A percentile compares a stretch with the other conserved stretches of the same genome.
Evolutionary conservation across 2,797 vertebrate genomes (phyloP).

Genomic region (Xenopus petersii): DNA sequence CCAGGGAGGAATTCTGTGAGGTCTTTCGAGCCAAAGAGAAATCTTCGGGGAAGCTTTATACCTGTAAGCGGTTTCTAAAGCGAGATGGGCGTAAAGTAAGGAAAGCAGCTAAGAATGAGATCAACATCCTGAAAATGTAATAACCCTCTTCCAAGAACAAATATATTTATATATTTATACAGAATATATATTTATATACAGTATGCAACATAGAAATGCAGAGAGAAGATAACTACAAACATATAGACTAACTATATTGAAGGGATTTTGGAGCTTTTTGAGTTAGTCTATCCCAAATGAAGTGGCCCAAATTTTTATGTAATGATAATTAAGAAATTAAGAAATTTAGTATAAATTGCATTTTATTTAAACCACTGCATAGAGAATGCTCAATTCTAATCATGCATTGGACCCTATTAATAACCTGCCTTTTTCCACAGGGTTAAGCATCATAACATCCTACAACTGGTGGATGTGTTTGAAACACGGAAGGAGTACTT

Average conservation of each 20-base stretch:
- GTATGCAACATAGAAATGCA: too few relatives aligned
- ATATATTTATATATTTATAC: not conserved
- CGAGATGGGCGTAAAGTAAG: constrained; percentile 93
- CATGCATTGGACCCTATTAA: too few relatives aligned
- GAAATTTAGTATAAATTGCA: too few relatives aligned
- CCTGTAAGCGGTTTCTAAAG: constrained; percentile 96
- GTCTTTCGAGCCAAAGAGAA: constrained; percentile 97
- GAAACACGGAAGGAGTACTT: constrained; percentile 98
- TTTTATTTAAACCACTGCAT: too few relatives aligned
- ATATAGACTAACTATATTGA: too few relatives aligned
- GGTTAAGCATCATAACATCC: constrained; percentile 96
- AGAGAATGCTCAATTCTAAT: too few relatives aligned
- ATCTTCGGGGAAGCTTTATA: constrained; percentile 88
- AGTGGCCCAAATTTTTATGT: too few relatives aligned
- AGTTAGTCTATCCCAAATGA: too few relatives aligned
- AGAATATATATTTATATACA: too few relatives aligned
- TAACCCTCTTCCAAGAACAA: constrained; percentile 52
- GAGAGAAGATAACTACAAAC: too few relatives aligned
- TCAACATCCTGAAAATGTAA: constrained; percentile 95
- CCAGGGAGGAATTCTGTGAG: constrained; percentile 96
- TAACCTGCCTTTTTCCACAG: constrained; percentile 57
- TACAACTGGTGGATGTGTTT: constrained; percentile 94
- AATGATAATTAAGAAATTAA: too few relatives aligned
- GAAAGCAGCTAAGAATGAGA: constrained; percentile 96
- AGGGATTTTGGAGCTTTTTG: too few relatives aligned